phyloP scores from a whole-genome alignment of 2,797 vertebrate species.

The Tarsius wallacei region DNA sequence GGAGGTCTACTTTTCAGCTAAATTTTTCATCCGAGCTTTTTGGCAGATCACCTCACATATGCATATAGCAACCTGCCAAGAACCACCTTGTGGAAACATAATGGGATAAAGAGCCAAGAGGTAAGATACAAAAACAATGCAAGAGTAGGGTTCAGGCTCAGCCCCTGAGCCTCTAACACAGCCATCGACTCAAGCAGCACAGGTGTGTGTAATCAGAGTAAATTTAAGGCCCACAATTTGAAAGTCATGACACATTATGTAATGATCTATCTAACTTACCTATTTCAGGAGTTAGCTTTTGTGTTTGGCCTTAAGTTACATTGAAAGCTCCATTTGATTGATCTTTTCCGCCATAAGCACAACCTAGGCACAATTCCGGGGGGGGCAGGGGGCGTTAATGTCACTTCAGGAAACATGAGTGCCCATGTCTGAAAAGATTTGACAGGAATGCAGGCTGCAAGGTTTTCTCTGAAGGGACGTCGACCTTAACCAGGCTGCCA shows the following conservation, averaged over 20 bases:
- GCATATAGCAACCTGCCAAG: neutral
- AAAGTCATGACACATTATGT: neutral
- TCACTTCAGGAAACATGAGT: neutral
- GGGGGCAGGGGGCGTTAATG: rapidly evolving
- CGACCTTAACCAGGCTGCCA: neutral
- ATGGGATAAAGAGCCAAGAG: neutral
- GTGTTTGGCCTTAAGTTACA: neutral
- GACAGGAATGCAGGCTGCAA: neutral
- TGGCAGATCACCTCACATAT: neutral
- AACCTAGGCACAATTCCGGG: neutral
- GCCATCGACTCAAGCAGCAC: neutral
- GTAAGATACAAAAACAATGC: neutral
- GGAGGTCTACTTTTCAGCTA: neutral
- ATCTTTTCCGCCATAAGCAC: neutral
- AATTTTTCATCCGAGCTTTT: neutral
- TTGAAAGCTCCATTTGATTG: neutral
- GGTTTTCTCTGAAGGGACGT: neutral
- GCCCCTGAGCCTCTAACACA: neutral
- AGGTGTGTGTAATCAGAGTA: neutral
- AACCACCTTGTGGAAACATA: neutral
- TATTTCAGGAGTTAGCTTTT: neutral
- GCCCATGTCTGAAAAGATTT: neutral
- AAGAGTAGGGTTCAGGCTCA: neutral
- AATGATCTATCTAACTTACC: neutral
- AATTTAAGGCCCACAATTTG: neutral